phyloP scores from a whole-genome alignment of 2,888 invertebrate genomes.

The Drosophila tanythrix region DNA sequence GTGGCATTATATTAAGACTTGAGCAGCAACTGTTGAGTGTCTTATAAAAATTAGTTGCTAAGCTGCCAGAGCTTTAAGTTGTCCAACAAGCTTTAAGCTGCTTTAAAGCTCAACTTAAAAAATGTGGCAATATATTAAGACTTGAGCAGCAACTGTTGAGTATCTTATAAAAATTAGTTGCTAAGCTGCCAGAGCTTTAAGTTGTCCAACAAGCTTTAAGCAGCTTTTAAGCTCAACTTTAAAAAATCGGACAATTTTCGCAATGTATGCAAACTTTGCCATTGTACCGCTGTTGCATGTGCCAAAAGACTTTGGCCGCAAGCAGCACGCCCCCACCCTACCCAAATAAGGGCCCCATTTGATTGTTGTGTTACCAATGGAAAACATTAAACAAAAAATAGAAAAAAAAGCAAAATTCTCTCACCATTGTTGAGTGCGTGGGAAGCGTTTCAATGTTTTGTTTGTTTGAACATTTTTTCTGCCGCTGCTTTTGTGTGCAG shows the following conservation, averaged over 20 bases:
- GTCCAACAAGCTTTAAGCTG: background rate
- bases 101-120: background rate
- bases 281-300: constrained; percentile 58
- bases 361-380: constrained; percentile 65
- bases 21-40: background rate
- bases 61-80: background rate
- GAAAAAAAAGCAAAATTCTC: constrained; percentile 61
- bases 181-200: too few species aligned
- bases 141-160: too few species aligned
- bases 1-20: background rate
- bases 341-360: constrained; percentile 32
- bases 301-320: constrained; percentile 69
- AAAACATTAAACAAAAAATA: constrained; percentile 51
- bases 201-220: background rate
- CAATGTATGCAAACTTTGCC: constrained; percentile 11
- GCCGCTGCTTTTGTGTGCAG: constrained; percentile 39
- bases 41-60: background rate
- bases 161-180: background rate
- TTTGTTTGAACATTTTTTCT: constrained; percentile 49
- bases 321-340: constrained; percentile 10
- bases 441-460: constrained; percentile 76
- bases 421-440: constrained; percentile 73
- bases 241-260: background rate
- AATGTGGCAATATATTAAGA: too few species aligned
- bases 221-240: background rate